phyloP scores from a whole-genome alignment of 2,888 invertebrate species.

The Agrochola lychnidis region DNA sequence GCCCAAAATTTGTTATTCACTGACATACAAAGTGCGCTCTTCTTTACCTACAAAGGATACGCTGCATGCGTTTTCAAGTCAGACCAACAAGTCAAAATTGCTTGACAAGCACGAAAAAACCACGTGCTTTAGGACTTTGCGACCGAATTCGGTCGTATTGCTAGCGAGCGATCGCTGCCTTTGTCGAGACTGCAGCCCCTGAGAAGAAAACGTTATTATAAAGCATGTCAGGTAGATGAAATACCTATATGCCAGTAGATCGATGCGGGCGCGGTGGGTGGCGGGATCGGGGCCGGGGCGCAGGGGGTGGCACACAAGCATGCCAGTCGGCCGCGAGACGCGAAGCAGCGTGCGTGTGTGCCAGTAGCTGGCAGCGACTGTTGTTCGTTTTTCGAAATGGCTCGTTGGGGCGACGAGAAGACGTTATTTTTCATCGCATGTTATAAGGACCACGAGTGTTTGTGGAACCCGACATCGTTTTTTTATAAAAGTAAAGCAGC shows the following conservation, averaged over 20 bases:
- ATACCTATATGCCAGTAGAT: background rate
- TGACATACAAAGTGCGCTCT: background rate
- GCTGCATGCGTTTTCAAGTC: background rate
- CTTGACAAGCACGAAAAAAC: no score
- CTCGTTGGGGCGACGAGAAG: conserved; percentile 47
- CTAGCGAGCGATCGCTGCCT: no score
- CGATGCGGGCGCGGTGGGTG: conserved; percentile 2
- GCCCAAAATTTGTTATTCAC: background rate
- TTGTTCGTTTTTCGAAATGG: background rate
- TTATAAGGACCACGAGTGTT: conserved; percentile 39
- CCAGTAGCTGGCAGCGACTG: conserved; percentile 30
- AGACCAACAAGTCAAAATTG: no score
- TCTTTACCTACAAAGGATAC: background rate
- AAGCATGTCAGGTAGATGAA: conserved; percentile 12
- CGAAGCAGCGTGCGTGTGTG: conserved; percentile 20
- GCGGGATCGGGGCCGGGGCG: background rate
- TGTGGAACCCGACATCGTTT: conserved; percentile 33
- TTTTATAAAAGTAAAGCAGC: conserved; percentile 26
- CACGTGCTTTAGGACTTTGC: no score
- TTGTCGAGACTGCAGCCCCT: no score
- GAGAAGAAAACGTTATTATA: background rate
- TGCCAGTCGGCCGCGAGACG: conserved; percentile 28
- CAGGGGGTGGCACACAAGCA: conserved; percentile 1
- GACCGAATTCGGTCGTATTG: no score
- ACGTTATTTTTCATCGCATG: conserved; percentile 30